Evolutionary conservation across 2,113 vertebrate species (phyloP).

Genomic region (Ammodramus savannarum): DNA sequence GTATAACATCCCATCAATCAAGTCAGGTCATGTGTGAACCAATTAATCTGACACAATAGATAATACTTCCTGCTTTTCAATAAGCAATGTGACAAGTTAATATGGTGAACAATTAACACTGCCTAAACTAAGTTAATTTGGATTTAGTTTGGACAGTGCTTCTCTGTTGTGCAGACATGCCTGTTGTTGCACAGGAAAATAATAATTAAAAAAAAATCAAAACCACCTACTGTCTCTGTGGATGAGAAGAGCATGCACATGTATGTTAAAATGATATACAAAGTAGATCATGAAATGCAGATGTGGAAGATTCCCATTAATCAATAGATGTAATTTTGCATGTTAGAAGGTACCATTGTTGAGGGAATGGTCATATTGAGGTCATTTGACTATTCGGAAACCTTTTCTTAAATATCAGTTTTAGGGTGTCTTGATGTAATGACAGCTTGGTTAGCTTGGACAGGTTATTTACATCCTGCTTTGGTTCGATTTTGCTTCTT

Average conservation of each 20-base stretch:
- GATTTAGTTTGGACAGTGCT: neutral
- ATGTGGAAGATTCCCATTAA: neutral
- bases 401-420: neutral
- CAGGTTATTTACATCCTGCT: neutral
- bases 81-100: neutral
- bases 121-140: neutral
- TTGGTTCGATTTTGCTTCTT: neutral
- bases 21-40: neutral
- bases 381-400: neutral
- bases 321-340: neutral
- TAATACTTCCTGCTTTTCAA: neutral
- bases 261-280: neutral
- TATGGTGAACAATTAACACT: neutral
- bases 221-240: neutral
- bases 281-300: neutral
- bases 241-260: neutral
- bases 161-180: neutral
- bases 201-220: neutral
- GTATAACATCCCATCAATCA: neutral
- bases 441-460: neutral
- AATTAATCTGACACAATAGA: neutral
- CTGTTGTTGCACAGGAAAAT: neutral
- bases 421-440: neutral
- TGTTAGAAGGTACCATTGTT: neutral
- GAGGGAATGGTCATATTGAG: neutral